Percentiles rank a stretch among this genome's conserved stretches.
Evolutionary conservation across 1,140 invertebrate genomes (phyloP).

Genomic region (Dufourea novaeangliae): DNA sequence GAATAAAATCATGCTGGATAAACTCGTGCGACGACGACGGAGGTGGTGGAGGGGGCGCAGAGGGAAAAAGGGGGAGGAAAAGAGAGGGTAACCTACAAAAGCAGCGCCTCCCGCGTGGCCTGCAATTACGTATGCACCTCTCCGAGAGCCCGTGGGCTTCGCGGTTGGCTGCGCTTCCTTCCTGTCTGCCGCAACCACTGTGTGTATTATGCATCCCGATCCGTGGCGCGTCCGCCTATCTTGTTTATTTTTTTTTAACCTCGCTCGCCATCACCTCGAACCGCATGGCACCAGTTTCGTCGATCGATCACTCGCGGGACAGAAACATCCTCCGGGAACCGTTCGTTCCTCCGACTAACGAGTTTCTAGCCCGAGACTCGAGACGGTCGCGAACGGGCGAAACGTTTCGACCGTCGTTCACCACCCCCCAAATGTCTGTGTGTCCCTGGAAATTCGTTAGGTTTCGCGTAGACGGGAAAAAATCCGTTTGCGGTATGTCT

Average conservation of each 20-base stretch:
- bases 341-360: not conserved
- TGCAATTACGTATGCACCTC: conserved; percentile 78
- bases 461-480: conserved; percentile 6
- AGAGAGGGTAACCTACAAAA: conserved; percentile 51
- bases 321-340: conserved; percentile 31
- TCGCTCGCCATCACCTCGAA: not conserved
- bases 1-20: not conserved
- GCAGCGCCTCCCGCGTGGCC: conserved; percentile 70
- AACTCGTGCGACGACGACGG: not conserved
- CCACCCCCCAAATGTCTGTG: no score
- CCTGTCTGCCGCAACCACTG: conserved; percentile 77
- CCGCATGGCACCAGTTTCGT: conserved; percentile 11
- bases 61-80: conserved; percentile 18
- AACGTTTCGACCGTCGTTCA: not conserved
- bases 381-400: not conserved
- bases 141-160: conserved; percentile 76
- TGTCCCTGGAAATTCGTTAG: not conserved
- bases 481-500: conserved; percentile 1
- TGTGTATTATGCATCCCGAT: conserved; percentile 60
- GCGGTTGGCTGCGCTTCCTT: conserved; percentile 81
- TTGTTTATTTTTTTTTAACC: conserved; percentile 54
- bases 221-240: conserved; percentile 53
- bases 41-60: not conserved
- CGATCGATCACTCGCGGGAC: conserved; percentile 33
- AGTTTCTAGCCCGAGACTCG: not conserved